phyloP scores from a whole-genome alignment of 1,140 invertebrate species.

The Philotrypesis tridentata region DNA sequence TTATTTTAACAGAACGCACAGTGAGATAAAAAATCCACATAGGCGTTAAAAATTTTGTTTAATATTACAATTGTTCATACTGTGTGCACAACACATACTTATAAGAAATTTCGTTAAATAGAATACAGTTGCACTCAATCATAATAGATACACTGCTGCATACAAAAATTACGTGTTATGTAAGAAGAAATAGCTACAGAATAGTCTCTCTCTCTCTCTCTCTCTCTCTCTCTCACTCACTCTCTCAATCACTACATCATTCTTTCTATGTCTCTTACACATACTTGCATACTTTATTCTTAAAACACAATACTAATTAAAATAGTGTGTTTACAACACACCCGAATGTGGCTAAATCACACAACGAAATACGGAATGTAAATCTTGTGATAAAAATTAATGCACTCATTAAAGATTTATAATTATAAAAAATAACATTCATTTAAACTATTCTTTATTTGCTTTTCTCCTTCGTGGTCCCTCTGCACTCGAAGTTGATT shows the following conservation, averaged over 20 bases:
- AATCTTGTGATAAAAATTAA: conserved; percentile 46
- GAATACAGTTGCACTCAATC: conserved; percentile 35
- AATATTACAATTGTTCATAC: conserved; percentile 49
- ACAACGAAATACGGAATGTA: conserved; percentile 44
- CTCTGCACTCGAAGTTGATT: conserved; percentile 55
- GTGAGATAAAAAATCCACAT: conserved; percentile 45
- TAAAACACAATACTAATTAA: conserved; percentile 21
- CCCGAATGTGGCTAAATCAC: conserved; percentile 10
- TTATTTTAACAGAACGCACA: conserved; percentile 49
- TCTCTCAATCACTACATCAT: neutral
- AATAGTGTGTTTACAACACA: conserved; percentile 28
- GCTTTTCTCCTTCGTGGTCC: conserved; percentile 71
- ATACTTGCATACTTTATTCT: conserved; percentile 18
- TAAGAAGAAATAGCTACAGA: conserved; percentile 38
- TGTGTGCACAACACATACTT: conserved; percentile 49
- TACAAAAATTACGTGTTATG: conserved; percentile 35
- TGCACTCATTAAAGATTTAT: conserved; percentile 41
- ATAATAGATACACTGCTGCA: conserved; percentile 33
- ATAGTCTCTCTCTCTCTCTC: conserved; percentile 7
- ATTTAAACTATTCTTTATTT: conserved; percentile 65
- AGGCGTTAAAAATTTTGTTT: conserved; percentile 44
- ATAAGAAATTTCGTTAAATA: conserved; percentile 26
- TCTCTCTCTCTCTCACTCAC: neutral
- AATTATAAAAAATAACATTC: conserved; percentile 44
- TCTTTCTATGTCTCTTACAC: neutral